These are phyloP conservation scores for Diorhabda elongata DNA, from an alignment of 1,140 invertebrate genomes.

Conservation along the genomic window DNA sequence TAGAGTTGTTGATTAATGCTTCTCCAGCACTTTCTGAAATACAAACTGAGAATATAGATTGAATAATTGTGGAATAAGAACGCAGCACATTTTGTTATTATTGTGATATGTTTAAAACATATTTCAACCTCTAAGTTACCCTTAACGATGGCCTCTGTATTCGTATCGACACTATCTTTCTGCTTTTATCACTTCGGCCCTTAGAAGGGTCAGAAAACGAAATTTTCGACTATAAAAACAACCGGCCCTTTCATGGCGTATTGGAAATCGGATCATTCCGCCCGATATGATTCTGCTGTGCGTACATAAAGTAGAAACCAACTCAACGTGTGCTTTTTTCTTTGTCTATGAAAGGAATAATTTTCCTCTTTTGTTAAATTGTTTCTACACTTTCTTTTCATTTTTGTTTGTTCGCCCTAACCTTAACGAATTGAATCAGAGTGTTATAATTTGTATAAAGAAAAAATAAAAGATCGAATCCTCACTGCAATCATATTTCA, in stretches of 20 bases:
- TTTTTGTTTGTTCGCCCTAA: too few relatives aligned
- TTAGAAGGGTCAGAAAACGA: not conserved
- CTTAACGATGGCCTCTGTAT: not conserved
- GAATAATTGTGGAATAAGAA: too few relatives aligned
- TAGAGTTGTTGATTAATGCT: too few relatives aligned
- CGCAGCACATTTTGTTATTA: too few relatives aligned
- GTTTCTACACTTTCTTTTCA: not conserved
- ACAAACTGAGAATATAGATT: too few relatives aligned
- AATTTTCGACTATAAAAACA: conserved; percentile 1
- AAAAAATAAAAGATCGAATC: too few relatives aligned
- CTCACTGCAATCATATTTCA: too few relatives aligned
- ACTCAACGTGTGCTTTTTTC: not conserved
- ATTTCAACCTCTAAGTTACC: too few relatives aligned
- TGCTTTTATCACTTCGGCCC: not conserved
- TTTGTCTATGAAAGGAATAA: not conserved
- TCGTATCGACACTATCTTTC: not conserved
- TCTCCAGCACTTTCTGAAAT: too few relatives aligned
- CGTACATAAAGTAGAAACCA: not conserved
- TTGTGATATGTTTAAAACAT: too few relatives aligned
- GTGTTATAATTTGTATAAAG: too few relatives aligned
- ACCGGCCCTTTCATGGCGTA: conserved; percentile 1
- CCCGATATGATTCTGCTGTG: not conserved
- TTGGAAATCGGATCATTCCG: not conserved
- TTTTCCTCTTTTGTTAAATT: not conserved
- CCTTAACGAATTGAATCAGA: too few relatives aligned